phyloP scores from a whole-genome alignment of 1,140 invertebrate genomes.

The Heliconius melpomene region DNA sequence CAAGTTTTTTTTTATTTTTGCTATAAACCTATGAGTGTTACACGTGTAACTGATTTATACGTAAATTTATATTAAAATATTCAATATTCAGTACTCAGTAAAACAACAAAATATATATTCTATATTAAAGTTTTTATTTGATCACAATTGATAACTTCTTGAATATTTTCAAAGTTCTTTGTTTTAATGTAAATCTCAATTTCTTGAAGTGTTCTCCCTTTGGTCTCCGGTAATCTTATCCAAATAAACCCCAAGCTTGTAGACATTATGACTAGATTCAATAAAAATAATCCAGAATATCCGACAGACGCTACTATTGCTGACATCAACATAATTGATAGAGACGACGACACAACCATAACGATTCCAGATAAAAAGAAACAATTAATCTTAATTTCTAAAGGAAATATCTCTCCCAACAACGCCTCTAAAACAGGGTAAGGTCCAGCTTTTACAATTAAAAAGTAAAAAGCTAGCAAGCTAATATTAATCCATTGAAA shows the following conservation, averaged over 20 bases:
- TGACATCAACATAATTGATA: slow-evolving; percentile 35
- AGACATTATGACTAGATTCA: slow-evolving; percentile 31
- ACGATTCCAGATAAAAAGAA: slow-evolving; percentile 37
- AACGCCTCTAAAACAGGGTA: slow-evolving; percentile 41
- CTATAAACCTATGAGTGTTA: not conserved
- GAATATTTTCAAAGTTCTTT: slow-evolving; percentile 35
- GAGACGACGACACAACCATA: slow-evolving; percentile 21
- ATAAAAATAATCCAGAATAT: slow-evolving; percentile 41
- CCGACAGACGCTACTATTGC: slow-evolving; percentile 34
- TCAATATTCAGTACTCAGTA: not conserved
- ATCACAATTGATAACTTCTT: slow-evolving; percentile 33
- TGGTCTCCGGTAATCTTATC: slow-evolving; percentile 42
- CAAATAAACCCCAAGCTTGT: slow-evolving; percentile 35
- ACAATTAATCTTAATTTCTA: slow-evolving; percentile 43
- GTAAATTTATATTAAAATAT: not conserved
- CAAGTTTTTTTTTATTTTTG: not conserved
- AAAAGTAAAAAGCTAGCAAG: slow-evolving; percentile 38
- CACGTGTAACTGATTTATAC: no score
- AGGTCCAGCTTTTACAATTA: slow-evolving; percentile 34
- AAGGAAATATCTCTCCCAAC: slow-evolving; percentile 40
- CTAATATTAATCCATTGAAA: slow-evolving; percentile 34
- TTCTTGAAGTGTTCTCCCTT: slow-evolving; percentile 44
- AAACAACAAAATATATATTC: not conserved
- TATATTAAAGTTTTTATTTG: slow-evolving; percentile 32
- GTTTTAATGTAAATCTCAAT: slow-evolving; percentile 48